phyloP scores from a whole-genome alignment of 1,140 invertebrate genomes.

The Philopotamus ludificatus region DNA sequence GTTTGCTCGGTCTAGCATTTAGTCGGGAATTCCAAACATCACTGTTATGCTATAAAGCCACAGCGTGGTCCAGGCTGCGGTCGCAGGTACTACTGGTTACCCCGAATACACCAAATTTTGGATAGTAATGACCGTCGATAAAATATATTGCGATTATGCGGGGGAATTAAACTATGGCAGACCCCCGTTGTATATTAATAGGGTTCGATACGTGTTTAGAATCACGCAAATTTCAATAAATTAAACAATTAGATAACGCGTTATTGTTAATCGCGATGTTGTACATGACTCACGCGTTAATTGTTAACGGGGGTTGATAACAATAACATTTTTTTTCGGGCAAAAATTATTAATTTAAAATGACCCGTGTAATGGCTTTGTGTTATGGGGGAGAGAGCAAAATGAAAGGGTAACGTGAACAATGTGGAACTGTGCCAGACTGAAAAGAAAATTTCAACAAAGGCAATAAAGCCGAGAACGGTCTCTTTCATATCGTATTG shows the following conservation, averaged over 20 bases:
- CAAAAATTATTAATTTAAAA: no score
- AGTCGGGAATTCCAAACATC: constrained; percentile 11
- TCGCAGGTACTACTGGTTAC: constrained; percentile 1
- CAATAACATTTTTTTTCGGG: not conserved
- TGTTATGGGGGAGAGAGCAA: no score
- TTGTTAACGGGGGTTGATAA: not conserved
- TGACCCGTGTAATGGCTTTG: no score
- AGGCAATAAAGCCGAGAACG: not conserved
- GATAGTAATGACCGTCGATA: not conserved
- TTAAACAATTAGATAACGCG: no score
- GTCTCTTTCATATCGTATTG: not conserved
- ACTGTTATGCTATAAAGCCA: constrained; percentile 16
- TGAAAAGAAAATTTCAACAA: constrained; percentile 11
- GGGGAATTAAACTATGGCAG: no score
- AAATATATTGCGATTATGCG: no score
- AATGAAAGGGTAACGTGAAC: no score
- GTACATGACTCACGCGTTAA: not conserved
- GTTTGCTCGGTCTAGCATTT: constrained; percentile 15
- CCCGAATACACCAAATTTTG: constrained; percentile 1
- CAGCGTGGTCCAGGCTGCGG: not conserved
- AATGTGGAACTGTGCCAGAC: constrained; percentile 4
- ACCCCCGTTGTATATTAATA: not conserved
- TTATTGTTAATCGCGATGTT: not conserved
- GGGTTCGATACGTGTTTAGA: not conserved
- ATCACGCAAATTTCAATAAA: not conserved